Conservation (phyloP, 2,113 vertebrate species). For the Peromyscus maniculatus region DNA sequence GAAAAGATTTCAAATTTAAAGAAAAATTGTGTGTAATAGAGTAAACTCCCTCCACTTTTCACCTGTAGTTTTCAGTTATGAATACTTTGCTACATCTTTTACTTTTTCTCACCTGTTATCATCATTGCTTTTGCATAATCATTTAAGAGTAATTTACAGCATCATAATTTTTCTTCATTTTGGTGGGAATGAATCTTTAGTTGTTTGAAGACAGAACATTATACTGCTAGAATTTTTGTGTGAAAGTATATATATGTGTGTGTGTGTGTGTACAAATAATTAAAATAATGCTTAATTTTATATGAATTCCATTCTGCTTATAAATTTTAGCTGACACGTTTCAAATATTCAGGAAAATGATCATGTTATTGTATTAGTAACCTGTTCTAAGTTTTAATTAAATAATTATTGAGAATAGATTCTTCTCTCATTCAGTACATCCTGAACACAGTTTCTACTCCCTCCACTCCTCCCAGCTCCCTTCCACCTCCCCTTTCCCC, state of each 20-base stretch:
- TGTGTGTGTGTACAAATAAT: background rate
- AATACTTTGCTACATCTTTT: background rate
- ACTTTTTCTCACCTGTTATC: background rate
- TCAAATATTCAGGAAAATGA: conserved; percentile 52
- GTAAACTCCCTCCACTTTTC: background rate
- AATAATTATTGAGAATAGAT: background rate
- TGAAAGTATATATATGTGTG: background rate
- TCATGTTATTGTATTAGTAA: conserved; percentile 46
- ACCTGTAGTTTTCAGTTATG: background rate
- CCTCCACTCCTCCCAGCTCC: background rate
- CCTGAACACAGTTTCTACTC: background rate
- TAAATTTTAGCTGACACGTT: conserved; percentile 29
- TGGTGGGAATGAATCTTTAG: background rate
- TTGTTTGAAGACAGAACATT: conserved; percentile 34
- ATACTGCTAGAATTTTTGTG: background rate
- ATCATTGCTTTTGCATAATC: conserved; percentile 21
- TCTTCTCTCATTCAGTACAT: background rate
- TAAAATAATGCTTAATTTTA: conserved; percentile 29
- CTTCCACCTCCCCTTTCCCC: background rate
- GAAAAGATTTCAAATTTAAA: conserved; percentile 24
- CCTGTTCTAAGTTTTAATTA: background rate
- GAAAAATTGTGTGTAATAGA: background rate
- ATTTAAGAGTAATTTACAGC: background rate
- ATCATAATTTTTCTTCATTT: background rate
- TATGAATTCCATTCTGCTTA: background rate